Percentiles rank a stretch among this genome's conserved stretches.
phyloP scores from a whole-genome alignment of 2,113 vertebrate genomes.

The Proteles cristata region DNA sequence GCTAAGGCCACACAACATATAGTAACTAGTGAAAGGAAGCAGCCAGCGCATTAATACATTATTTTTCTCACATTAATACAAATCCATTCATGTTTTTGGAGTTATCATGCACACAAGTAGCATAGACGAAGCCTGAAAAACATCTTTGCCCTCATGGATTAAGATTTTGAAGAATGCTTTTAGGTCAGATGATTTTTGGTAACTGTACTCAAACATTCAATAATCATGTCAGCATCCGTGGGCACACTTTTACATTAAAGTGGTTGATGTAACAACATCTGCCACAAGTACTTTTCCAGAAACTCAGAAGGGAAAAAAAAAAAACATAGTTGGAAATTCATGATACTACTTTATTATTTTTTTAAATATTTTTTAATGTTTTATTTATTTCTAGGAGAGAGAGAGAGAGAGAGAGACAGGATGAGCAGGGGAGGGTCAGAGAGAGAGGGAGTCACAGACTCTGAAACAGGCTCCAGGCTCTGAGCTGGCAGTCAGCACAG shows the following conservation, averaged over 20 bases:
- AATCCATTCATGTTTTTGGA: neutral
- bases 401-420: too few relatives aligned
- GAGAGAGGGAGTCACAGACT: too few relatives aligned
- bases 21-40: neutral
- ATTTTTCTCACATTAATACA: neutral
- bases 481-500: too few relatives aligned
- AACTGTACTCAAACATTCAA: neutral
- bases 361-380: too few relatives aligned
- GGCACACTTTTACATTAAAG: neutral
- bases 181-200: neutral
- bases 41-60: neutral
- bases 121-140: neutral
- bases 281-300: neutral
- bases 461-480: too few relatives aligned
- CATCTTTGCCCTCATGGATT: neutral
- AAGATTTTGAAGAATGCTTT: neutral
- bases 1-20: neutral
- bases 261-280: neutral
- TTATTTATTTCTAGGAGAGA: too few relatives aligned
- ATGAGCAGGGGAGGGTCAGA: too few relatives aligned
- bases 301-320: neutral
- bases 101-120: neutral
- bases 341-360: neutral
- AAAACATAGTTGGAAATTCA: neutral
- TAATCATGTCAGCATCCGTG: neutral